Percentiles rank a stretch among this genome's conserved stretches.
Conservation (phyloP, 1,140 invertebrate genomes). For the Tetragnatha versicolor region DNA sequence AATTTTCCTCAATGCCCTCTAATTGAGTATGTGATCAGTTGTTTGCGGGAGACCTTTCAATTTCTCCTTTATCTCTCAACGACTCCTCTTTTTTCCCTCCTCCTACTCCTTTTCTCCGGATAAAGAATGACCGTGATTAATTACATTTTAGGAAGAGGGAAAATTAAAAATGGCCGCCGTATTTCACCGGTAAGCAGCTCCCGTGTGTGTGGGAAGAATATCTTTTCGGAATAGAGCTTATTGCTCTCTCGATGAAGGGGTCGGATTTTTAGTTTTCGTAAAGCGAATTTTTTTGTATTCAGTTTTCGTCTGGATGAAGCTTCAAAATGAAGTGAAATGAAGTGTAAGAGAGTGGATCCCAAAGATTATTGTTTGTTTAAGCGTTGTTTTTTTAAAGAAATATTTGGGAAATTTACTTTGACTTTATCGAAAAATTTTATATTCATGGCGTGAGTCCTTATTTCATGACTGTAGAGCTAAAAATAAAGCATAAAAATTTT, state of each 20-base stretch:
- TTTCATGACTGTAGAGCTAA: background rate
- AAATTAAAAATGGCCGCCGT: slow-evolving; percentile 31
- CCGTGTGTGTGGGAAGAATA: slow-evolving; percentile 5
- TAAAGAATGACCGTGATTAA: slow-evolving; percentile 42
- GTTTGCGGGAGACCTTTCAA: slow-evolving; percentile 44
- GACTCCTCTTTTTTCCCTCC: background rate
- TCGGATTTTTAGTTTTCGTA: background rate
- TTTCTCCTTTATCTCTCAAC: slow-evolving; percentile 48
- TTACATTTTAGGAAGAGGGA: slow-evolving; percentile 28
- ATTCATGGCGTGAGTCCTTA: too few relatives aligned
- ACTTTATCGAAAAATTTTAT: too few relatives aligned
- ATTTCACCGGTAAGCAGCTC: slow-evolving; percentile 14
- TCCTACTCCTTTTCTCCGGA: background rate
- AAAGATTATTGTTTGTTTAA: too few relatives aligned
- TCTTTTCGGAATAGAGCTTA: slow-evolving; percentile 14
- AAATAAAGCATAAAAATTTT: background rate
- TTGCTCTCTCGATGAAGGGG: background rate
- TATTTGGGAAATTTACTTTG: too few relatives aligned
- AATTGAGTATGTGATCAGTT: slow-evolving; percentile 46
- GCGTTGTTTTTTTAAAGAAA: too few relatives aligned
- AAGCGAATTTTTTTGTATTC: background rate
- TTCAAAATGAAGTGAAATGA: too few relatives aligned
- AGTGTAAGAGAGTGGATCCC: too few relatives aligned
- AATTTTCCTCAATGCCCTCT: slow-evolving; percentile 43
- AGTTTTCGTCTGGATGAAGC: background rate